These are phyloP conservation scores for Aphelocoma californica DNA, from an alignment of 2,797 vertebrate species.

Conservation along the genomic window DNA sequence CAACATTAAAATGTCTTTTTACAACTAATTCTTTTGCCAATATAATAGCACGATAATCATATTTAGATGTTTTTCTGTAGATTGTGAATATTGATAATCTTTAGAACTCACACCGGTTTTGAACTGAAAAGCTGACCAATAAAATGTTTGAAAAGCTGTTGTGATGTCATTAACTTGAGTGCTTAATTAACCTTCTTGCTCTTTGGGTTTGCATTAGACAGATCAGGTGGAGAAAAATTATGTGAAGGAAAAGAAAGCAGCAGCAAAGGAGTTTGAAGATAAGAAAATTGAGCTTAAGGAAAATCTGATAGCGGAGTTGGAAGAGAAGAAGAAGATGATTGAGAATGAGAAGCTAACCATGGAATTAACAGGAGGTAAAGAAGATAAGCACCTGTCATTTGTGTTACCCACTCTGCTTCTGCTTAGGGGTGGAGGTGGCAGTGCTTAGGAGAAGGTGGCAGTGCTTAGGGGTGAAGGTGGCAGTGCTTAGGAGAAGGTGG, in stretches of 20 bases:
- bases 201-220: slow-evolving; percentile 77
- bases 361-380: slow-evolving; percentile 95
- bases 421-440: background rate
- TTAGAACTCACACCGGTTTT: background rate
- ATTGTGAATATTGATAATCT: background rate
- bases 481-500: no score
- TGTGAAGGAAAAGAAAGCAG: slow-evolving; percentile 97
- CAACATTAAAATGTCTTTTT: background rate
- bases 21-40: background rate
- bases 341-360: slow-evolving; percentile 99
- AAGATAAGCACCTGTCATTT: background rate
- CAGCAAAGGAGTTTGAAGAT: slow-evolving; percentile 98
- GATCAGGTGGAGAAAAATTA: slow-evolving; percentile 98
- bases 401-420: background rate
- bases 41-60: background rate
- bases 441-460: no score
- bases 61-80: background rate
- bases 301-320: slow-evolving; percentile 93
- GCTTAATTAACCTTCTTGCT: slow-evolving; percentile 1
- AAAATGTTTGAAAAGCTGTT: background rate
- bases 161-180: background rate
- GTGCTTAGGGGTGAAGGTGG: no score
- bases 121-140: background rate
- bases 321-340: slow-evolving; percentile 99
- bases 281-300: slow-evolving; percentile 99